Conservation (phyloP, 2,113 vertebrate species). For the Lasiurus cinereus region DNA sequence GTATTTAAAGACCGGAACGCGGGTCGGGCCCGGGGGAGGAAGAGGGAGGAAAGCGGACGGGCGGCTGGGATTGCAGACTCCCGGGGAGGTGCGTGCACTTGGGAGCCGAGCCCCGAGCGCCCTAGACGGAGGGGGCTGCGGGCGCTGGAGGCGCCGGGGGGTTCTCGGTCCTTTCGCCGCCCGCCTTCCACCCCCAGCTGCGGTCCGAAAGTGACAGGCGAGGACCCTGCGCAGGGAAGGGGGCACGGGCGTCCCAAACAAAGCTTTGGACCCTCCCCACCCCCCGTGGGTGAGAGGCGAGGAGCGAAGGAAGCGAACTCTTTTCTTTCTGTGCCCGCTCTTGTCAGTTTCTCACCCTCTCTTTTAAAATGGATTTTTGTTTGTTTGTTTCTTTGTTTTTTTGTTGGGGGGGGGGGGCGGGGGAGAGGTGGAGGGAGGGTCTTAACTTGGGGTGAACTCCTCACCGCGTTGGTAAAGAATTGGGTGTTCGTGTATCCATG, state of each 20-base stretch:
- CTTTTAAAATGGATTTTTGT: not conserved
- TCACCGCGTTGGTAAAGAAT: constrained; percentile 13
- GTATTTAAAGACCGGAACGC: constrained; percentile 64
- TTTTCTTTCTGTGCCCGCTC: constrained; percentile 24
- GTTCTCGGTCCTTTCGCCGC: constrained; percentile 1
- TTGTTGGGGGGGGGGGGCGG: no score
- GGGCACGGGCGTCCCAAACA: constrained; percentile 48
- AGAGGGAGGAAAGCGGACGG: not conserved
- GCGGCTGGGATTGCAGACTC: not conserved
- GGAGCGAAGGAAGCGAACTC: constrained; percentile 59
- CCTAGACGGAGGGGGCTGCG: not conserved
- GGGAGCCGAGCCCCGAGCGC: not conserved
- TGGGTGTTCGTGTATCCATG: not conserved
- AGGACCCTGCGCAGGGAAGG: constrained; percentile 9
- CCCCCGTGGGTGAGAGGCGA: not conserved
- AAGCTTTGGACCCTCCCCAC: constrained; percentile 57
- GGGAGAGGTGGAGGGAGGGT: no score
- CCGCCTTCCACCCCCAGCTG: not conserved
- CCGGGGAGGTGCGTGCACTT: not conserved
- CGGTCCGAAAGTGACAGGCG: not conserved
- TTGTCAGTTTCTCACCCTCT: constrained; percentile 26
- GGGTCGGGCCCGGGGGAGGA: not conserved
- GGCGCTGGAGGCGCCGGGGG: not conserved
- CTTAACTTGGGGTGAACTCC: constrained; percentile 46
- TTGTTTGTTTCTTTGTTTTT: not conserved